Evolutionary conservation across 2,888 invertebrate species (phyloP), one percentile per base, ranked within the genome.

Genomic region (Dysmachus trigonus): DNA sequence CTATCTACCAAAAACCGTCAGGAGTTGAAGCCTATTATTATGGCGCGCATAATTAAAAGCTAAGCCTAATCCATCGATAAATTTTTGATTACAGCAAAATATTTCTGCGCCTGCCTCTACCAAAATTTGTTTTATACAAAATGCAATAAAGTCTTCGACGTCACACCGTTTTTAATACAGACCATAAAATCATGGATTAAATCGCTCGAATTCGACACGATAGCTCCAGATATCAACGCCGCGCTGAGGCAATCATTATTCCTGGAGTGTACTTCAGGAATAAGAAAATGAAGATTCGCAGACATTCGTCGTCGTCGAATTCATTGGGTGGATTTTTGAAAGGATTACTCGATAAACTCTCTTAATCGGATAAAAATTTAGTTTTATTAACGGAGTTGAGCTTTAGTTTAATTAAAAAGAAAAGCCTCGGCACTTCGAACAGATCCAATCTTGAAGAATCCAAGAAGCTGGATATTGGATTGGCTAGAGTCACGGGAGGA

Each of bases 331-430:
- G 81, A 53, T 62, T 18, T n/a, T 27, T 7, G 62, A 81, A 62
- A 62, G 81, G 81, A 62, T 53, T 81, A 53, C 27, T 5, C 15
- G 22, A 33, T 10, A 51, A 81, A 62, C 33, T 81, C 33, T 81
- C 53, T 13, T 81, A 81, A 81, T 81, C 81, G 53, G 81, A 81
- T 81, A 53, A 81, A 62, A 81, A 81, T 81, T 31, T 35, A 81
- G 13, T 62, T 81, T 81, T 81, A 81, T 81, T 81, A 47, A 47
- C 31, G 51, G 18, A 33, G 81, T 81, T 81, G 33, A 81, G 33
- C 53, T 62, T 62, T 33, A n/a, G n/a, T 81, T 81, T 81, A 81
- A 81, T 81, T 81, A 81, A 81, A 81, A 81, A 53, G 81, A 27
- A 81, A 81, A 81, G 81, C 81, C 81, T 81, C 27, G 22, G 47